phyloP scores from a whole-genome alignment of 2,797 vertebrate species.

The Chelon auratus region DNA sequence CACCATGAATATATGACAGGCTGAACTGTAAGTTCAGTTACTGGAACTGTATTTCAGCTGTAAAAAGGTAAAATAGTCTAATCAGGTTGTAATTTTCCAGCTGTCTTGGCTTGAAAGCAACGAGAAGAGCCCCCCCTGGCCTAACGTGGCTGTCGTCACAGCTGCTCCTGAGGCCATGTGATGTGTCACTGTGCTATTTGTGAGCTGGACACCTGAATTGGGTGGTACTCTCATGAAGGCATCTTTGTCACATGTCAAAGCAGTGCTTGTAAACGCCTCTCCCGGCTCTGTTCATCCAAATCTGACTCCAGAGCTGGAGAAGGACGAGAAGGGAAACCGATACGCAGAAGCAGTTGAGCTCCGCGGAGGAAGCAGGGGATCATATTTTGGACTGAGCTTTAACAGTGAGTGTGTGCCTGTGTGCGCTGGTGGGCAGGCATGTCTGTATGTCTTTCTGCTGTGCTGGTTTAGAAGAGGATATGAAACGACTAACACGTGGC shows the following conservation, averaged over 20 bases:
- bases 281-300: constrained; percentile 7
- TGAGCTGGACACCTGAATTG: constrained; percentile 68
- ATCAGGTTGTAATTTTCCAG: neutral
- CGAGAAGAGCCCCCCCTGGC: neutral
- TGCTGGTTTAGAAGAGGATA: constrained; percentile 5
- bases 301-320: neutral
- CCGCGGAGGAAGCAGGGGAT: neutral
- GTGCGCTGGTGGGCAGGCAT: too few relatives aligned
- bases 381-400: constrained; percentile 9
- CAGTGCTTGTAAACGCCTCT: constrained; percentile 12
- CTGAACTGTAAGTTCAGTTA: too few relatives aligned
- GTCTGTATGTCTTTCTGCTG: too few relatives aligned
- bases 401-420: constrained; percentile 35
- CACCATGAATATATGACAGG: neutral
- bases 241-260: constrained; percentile 46
- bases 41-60: neutral
- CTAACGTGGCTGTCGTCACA: constrained; percentile 33
- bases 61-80: neutral
- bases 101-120: neutral
- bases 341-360: constrained; percentile 9
- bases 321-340: neutral
- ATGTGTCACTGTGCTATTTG: constrained; percentile 78
- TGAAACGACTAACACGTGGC: neutral
- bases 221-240: constrained; percentile 53
- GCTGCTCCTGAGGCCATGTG: constrained; percentile 69